Percentiles rank a stretch among this genome's conserved stretches.
Conservation (phyloP, 1,140 invertebrate genomes). For the Globodera ellingtonae region DNA sequence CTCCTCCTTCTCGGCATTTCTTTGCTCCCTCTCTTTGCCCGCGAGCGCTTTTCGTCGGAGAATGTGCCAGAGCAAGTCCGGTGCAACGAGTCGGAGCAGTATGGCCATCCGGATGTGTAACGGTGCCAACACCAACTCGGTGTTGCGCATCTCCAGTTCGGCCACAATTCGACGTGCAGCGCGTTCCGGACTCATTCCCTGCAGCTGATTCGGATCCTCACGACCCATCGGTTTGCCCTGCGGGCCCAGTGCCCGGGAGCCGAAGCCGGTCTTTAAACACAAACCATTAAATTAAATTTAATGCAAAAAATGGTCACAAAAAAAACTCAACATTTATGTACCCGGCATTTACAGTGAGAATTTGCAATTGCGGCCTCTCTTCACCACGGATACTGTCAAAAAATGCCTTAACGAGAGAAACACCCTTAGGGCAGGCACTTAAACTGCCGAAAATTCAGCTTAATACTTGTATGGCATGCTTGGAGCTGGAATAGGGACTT, state of each 20-base stretch:
- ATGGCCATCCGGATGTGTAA: constrained; percentile 38
- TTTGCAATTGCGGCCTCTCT: constrained; percentile 59
- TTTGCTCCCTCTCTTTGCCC: constrained; percentile 16
- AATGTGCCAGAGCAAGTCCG: constrained; percentile 49
- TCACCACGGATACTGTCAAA: constrained; percentile 61
- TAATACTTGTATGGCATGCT: constrained; percentile 78
- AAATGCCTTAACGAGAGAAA: constrained; percentile 42
- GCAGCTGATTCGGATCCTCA: constrained; percentile 58
- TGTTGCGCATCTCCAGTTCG: constrained; percentile 40
- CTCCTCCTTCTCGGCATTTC: neutral
- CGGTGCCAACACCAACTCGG: constrained; percentile 44
- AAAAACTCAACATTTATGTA: constrained; percentile 54
- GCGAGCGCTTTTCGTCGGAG: constrained; percentile 29
- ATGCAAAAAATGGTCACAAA: too few relatives aligned
- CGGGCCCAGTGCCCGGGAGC: constrained; percentile 49
- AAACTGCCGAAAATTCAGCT: neutral
- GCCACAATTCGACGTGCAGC: constrained; percentile 35
- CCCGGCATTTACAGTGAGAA: constrained; percentile 55
- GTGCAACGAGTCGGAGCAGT: constrained; percentile 42
- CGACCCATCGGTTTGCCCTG: constrained; percentile 49
- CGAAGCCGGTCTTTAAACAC: constrained; percentile 51
- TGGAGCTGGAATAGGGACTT: constrained; percentile 80
- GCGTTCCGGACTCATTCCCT: constrained; percentile 44
- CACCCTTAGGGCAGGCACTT: neutral
- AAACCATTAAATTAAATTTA: too few relatives aligned